Conservation (phyloP, 2,797 vertebrate species). For the Bufotes viridis region DNA sequence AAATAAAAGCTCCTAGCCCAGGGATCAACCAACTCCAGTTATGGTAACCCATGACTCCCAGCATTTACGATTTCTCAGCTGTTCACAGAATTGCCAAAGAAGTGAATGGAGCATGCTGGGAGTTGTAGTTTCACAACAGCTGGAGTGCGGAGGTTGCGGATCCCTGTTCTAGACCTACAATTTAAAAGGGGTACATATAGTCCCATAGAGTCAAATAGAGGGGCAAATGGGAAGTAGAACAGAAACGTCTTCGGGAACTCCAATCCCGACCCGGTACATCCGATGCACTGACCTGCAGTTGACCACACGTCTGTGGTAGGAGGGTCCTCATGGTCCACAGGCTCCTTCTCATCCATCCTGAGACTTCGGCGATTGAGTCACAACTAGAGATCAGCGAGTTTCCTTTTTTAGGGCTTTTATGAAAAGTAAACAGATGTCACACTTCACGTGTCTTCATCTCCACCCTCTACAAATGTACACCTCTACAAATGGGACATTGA, state of each 20-base stretch:
- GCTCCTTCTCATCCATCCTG: slow-evolving; percentile 37
- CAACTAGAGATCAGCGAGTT: slow-evolving; percentile 30
- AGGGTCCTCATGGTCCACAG: slow-evolving; percentile 28
- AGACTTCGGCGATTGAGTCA: slow-evolving; percentile 21
- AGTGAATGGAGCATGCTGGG: too few species aligned
- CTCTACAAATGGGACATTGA: background rate
- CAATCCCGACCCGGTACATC: background rate
- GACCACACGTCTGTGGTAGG: slow-evolving; percentile 36
- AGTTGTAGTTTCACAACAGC: too few species aligned
- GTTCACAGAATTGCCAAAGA: too few species aligned
- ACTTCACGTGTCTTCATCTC: slow-evolving; percentile 43
- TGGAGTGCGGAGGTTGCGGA: too few species aligned
- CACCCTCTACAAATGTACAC: slow-evolving; percentile 28
- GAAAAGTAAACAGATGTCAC: slow-evolving; percentile 51
- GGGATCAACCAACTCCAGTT: too few species aligned
- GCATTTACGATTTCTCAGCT: too few species aligned
- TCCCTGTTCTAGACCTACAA: too few species aligned
- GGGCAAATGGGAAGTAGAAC: background rate
- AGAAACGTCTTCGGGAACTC: background rate
- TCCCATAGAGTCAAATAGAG: background rate
- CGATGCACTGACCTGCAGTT: slow-evolving; percentile 54
- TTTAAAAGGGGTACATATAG: too few species aligned
- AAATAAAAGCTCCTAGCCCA: too few species aligned
- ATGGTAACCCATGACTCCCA: too few species aligned
- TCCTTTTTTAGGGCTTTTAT: slow-evolving; percentile 57